phyloP scores from a whole-genome alignment of 92 coral and sea anemone genomes.

The Zoanthus solanderi region DNA sequence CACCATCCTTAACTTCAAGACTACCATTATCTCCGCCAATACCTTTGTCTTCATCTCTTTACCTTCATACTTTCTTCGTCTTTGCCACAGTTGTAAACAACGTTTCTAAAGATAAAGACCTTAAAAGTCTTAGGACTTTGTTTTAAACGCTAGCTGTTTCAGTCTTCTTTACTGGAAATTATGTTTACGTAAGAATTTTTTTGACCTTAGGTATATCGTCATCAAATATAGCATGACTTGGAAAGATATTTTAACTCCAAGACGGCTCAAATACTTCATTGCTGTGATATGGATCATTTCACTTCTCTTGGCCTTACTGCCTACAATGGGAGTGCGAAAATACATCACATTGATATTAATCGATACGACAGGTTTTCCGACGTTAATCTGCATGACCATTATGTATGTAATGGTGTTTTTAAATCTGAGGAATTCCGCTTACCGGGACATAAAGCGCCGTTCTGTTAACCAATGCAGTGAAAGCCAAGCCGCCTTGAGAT shows the following conservation, averaged over 20 bases:
- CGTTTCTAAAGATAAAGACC: too few relatives aligned
- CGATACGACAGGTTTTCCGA: slow-evolving; percentile 18
- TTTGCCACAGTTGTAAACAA: too few relatives aligned
- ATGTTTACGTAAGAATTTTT: not conserved
- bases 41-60: too few relatives aligned
- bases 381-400: slow-evolving; percentile 19
- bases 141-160: not conserved
- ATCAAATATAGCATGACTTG: slow-evolving; percentile 1
- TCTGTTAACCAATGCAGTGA: slow-evolving; percentile 16
- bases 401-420: slow-evolving; percentile 26
- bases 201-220: slow-evolving; percentile 32
- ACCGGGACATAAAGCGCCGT: slow-evolving; percentile 33
- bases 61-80: too few relatives aligned
- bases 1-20: too few relatives aligned
- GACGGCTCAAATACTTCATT: slow-evolving; percentile 36
- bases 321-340: slow-evolving; percentile 26
- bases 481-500: slow-evolving; percentile 26
- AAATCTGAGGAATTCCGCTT: slow-evolving; percentile 30
- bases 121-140: too few relatives aligned
- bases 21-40: too few relatives aligned
- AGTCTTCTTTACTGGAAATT: not conserved
- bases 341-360: slow-evolving; percentile 14
- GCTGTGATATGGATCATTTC: slow-evolving; percentile 18
- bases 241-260: slow-evolving; percentile 15
- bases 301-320: slow-evolving; percentile 18